Conservation (phyloP, 2,888 invertebrate species). For the Fragum sueziense region DNA sequence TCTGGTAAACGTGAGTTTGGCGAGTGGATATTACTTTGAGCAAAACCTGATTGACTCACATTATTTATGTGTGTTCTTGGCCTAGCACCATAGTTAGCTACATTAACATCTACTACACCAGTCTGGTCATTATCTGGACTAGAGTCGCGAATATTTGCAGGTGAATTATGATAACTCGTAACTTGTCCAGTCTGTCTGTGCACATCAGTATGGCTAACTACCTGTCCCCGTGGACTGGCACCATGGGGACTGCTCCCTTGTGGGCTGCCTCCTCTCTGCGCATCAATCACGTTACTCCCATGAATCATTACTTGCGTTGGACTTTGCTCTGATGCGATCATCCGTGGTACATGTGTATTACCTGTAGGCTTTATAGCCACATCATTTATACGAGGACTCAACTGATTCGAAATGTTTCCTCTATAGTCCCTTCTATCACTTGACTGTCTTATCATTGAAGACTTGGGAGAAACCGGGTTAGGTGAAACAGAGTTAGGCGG, state of each 20-base stretch:
- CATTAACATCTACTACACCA: neutral
- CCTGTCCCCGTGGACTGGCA: neutral
- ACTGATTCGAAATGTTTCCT: neutral
- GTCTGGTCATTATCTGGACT: conserved; percentile 10
- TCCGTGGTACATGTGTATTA: conserved; percentile 32
- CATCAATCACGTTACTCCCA: conserved; percentile 2
- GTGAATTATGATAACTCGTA: conserved; percentile 18
- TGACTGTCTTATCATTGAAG: neutral
- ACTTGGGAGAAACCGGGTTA: neutral
- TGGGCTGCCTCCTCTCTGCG: neutral
- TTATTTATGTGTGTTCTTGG: conserved; percentile 14
- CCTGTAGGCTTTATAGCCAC: conserved; percentile 36
- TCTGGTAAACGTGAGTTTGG: conserved; percentile 21
- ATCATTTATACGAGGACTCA: conserved; percentile 5
- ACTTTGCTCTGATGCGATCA: conserved; percentile 48
- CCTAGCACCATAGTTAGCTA: conserved; percentile 24
- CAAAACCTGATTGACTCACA: neutral
- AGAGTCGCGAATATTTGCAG: conserved; percentile 7
- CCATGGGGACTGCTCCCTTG: too few species aligned
- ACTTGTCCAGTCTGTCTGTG: neutral
- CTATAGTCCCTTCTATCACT: conserved; percentile 34
- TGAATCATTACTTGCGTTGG: neutral
- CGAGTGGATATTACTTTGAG: neutral
- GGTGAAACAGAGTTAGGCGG: neutral
- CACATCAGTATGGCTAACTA: neutral